Conservation (phyloP, 1,140 invertebrate species). For the Trachymyrmex septentrionalis region DNA sequence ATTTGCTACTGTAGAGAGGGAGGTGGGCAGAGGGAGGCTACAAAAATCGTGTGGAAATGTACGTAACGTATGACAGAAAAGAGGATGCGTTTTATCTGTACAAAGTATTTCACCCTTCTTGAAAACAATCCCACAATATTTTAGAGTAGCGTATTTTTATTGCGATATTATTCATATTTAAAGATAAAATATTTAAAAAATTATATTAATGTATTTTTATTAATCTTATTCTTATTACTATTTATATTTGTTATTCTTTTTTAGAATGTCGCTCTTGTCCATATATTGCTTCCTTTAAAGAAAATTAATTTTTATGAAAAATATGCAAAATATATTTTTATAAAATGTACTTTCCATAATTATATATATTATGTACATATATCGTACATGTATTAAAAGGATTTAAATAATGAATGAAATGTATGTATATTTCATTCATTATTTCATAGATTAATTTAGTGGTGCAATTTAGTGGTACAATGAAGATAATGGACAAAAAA, state of each 20-base stretch:
- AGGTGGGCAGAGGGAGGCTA: not conserved
- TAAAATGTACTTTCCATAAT: not conserved
- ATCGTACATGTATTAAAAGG: not conserved
- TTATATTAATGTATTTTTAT: not conserved
- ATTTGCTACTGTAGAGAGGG: constrained; percentile 14
- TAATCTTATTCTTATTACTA: not conserved
- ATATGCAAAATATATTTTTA: constrained; percentile 28
- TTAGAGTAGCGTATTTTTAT: not conserved
- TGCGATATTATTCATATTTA: not conserved
- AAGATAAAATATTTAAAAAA: not conserved
- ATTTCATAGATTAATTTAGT: not conserved
- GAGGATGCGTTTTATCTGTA: not conserved
- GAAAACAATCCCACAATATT: constrained; percentile 13
- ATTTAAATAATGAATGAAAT: not conserved
- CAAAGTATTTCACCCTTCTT: not conserved
- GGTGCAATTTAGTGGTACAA: not conserved
- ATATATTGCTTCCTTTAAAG: not conserved
- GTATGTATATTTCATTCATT: too few species aligned
- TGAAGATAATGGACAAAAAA: constrained; percentile 5
- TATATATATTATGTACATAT: not conserved
- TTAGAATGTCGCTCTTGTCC: not conserved
- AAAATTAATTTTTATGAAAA: too few species aligned
- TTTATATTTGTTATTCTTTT: not conserved
- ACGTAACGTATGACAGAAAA: constrained; percentile 15
- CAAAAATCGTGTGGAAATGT: constrained; percentile 12